These are phyloP conservation scores for Bombus superbus DNA, from an alignment of 1,140 invertebrate genomes.

Conservation along the genomic window DNA sequence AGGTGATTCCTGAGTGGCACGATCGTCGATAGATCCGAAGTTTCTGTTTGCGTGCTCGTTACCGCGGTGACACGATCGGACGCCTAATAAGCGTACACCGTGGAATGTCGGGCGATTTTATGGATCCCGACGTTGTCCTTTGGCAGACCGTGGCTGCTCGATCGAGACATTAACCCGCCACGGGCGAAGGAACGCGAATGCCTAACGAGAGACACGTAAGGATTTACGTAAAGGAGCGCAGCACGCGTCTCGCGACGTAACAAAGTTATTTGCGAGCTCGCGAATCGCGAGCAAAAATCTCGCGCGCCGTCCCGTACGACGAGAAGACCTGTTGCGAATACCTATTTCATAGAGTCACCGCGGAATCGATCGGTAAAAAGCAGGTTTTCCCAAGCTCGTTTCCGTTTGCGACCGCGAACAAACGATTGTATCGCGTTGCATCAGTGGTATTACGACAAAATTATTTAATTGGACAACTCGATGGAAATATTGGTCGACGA, in stretches of 20 bases:
- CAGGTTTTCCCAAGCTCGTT: conserved; percentile 60
- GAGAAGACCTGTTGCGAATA: conserved; percentile 32
- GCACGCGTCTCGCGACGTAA: not conserved
- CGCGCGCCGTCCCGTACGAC: not conserved
- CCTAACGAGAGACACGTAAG: not conserved
- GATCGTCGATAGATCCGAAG: conserved; percentile 11
- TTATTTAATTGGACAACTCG: not conserved
- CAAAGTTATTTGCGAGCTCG: not conserved
- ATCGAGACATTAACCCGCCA: conserved; percentile 20
- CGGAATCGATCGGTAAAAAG: conserved; percentile 29
- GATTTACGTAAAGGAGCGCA: conserved; percentile 3
- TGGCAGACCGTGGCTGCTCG: not conserved
- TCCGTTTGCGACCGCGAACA: conserved; percentile 38
- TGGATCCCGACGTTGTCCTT: not conserved
- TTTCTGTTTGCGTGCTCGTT: conserved; percentile 44
- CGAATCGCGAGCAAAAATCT: conserved; percentile 16
- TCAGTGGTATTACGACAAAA: conserved; percentile 21
- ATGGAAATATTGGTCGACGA: not conserved
- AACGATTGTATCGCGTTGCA: conserved; percentile 25
- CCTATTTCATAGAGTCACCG: conserved; percentile 31
- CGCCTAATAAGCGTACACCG: conserved; percentile 25
- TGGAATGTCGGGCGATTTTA: not conserved
- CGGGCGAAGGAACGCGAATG: not conserved
- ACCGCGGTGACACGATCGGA: conserved; percentile 4
- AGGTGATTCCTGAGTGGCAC: conserved; percentile 54